These are phyloP conservation scores for Phyllostomus hastatus DNA, from an alignment of 2,113 vertebrate genomes.

Conservation along the genomic window DNA sequence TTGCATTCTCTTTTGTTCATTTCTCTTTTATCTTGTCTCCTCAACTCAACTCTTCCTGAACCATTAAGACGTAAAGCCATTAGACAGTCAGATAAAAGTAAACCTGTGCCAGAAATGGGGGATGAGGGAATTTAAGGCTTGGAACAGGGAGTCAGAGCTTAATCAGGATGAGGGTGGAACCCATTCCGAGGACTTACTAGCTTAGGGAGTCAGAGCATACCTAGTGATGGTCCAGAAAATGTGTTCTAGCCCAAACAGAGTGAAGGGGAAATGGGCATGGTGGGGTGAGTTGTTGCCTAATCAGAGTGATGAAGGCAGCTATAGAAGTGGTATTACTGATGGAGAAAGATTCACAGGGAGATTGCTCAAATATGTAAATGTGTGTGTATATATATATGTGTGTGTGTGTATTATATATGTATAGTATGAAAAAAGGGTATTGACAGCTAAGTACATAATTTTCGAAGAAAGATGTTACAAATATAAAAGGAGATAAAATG, in stretches of 20 bases:
- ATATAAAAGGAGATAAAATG: background rate
- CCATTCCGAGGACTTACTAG: background rate
- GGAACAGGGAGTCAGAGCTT: background rate
- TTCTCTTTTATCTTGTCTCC: background rate
- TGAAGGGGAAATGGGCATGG: background rate
- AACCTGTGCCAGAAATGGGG: background rate
- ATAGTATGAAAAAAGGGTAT: background rate
- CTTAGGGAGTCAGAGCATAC: background rate
- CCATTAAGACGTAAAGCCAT: background rate
- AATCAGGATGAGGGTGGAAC: rapidly evolving
- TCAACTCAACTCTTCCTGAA: background rate
- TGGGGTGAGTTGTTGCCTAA: background rate
- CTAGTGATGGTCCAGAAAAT: background rate
- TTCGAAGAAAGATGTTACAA: background rate
- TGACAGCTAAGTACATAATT: background rate
- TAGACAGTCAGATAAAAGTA: background rate
- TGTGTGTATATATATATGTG: background rate
- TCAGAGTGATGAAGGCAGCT: background rate
- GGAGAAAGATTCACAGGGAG: background rate
- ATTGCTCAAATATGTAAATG: background rate
- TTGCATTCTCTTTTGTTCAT: background rate
- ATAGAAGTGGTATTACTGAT: rapidly evolving
- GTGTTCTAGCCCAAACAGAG: background rate
- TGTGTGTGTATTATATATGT: no score
- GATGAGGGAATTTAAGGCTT: rapidly evolving